phyloP scores from a whole-genome alignment of 2,888 invertebrate species.

The Invenusta paracnida region DNA sequence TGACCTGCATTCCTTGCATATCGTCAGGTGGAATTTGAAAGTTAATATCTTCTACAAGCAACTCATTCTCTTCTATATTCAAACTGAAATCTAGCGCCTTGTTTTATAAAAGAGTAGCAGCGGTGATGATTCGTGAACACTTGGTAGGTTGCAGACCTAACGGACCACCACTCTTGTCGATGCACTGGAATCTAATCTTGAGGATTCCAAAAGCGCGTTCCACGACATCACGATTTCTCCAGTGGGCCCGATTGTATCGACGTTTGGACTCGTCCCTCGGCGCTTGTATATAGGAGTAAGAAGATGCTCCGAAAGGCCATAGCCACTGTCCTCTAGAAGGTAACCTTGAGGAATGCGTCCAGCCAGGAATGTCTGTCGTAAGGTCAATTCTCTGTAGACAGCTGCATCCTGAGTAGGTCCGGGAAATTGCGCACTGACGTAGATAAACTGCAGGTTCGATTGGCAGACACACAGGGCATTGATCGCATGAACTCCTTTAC shows the following conservation, averaged over 20 bases:
- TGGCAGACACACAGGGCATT: not conserved
- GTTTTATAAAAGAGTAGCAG: not conserved
- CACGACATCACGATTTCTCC: not conserved
- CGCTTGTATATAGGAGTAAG: not conserved
- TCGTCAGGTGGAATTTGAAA: not conserved
- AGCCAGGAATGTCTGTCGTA: not conserved
- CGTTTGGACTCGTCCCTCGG: no score
- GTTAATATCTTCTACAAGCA: no score
- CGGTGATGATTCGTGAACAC: conserved; percentile 2
- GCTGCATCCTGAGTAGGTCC: not conserved
- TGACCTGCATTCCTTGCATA: conserved; percentile 7
- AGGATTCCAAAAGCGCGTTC: not conserved
- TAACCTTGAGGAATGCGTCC: not conserved
- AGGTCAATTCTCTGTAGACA: not conserved
- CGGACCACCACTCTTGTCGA: conserved; percentile 19
- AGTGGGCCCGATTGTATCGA: no score
- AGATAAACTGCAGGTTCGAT: not conserved
- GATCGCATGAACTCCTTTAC: not conserved
- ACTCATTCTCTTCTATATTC: not conserved
- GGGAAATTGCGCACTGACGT: not conserved
- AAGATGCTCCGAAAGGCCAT: not conserved
- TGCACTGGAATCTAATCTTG: not conserved
- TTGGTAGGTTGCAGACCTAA: conserved; percentile 3
- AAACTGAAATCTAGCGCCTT: not conserved
- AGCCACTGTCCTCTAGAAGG: no score